phyloP scores from a whole-genome alignment of 2,797 vertebrate species.

The Numenius phaeopus region DNA sequence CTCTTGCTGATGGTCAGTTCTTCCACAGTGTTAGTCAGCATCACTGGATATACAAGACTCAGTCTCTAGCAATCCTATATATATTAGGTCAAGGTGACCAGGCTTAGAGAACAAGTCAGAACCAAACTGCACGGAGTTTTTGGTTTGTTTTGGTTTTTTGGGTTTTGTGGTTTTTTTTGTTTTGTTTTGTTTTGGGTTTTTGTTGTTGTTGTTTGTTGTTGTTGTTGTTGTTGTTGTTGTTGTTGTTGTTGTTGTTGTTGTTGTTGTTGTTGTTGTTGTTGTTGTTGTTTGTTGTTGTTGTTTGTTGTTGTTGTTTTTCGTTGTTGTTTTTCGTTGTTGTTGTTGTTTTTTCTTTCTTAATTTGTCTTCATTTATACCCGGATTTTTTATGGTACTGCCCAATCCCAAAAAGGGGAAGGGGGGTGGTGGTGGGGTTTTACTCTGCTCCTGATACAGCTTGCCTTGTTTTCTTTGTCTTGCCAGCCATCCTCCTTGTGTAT shows the following conservation, averaged over 20 bases:
- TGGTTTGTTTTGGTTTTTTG: background rate
- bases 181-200: background rate
- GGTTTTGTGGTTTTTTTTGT: too few relatives aligned
- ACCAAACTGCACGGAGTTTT: background rate
- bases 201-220: too few relatives aligned
- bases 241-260: background rate
- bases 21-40: background rate
- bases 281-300: too few relatives aligned
- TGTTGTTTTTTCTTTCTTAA: background rate
- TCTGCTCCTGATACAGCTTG: rapidly evolving
- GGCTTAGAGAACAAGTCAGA: background rate
- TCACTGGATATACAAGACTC: background rate
- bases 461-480: background rate
- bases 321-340: too few relatives aligned
- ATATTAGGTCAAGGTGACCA: background rate
- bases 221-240: too few relatives aligned
- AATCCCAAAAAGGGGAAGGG: background rate
- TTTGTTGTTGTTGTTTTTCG: too few relatives aligned
- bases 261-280: too few relatives aligned
- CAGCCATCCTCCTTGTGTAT: background rate
- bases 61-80: background rate
- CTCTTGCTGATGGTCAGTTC: background rate
- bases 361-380: background rate
- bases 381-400: background rate
- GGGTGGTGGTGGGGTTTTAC: background rate